These are phyloP conservation scores for Endomychus coccineus DNA, from an alignment of 2,888 invertebrate species.

Conservation along the genomic window DNA sequence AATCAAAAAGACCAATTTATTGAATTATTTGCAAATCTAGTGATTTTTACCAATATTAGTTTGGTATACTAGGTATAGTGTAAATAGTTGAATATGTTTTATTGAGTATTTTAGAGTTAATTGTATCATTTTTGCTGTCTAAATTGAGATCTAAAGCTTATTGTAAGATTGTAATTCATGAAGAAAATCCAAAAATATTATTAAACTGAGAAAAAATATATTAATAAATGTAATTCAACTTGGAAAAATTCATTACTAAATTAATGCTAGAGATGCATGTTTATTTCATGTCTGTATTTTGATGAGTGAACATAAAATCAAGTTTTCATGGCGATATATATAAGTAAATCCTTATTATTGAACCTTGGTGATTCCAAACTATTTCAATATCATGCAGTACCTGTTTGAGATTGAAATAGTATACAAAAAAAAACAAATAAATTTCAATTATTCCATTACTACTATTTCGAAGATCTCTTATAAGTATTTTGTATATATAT, in stretches of 20 bases:
- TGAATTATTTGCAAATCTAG: conserved; percentile 20
- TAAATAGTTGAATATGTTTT: conserved; percentile 8
- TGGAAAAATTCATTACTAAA: too few relatives aligned
- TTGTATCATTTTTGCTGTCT: neutral
- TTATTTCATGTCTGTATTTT: too few relatives aligned
- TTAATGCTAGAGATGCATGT: too few relatives aligned
- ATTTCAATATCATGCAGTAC: too few relatives aligned
- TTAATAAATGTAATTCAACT: too few relatives aligned
- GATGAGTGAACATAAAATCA: too few relatives aligned
- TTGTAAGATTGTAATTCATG: neutral
- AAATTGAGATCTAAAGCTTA: neutral
- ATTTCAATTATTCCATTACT: conserved; percentile 36
- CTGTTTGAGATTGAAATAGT: too few relatives aligned
- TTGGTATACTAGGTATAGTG: conserved; percentile 5
- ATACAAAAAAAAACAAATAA: conserved; percentile 6
- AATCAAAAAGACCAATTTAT: conserved; percentile 19
- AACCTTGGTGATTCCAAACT: too few relatives aligned
- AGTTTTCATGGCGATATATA: too few relatives aligned
- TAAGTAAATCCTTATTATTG: too few relatives aligned
- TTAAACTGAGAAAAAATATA: neutral
- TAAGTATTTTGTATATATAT: conserved; percentile 23
- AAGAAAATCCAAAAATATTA: conserved; percentile 4
- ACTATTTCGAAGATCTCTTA: conserved; percentile 37
- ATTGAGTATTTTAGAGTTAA: neutral
- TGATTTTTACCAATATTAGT: conserved; percentile 14